phyloP scores from a whole-genome alignment of 2,113 vertebrate species.

The Dicerorhinus sumatrensis region DNA sequence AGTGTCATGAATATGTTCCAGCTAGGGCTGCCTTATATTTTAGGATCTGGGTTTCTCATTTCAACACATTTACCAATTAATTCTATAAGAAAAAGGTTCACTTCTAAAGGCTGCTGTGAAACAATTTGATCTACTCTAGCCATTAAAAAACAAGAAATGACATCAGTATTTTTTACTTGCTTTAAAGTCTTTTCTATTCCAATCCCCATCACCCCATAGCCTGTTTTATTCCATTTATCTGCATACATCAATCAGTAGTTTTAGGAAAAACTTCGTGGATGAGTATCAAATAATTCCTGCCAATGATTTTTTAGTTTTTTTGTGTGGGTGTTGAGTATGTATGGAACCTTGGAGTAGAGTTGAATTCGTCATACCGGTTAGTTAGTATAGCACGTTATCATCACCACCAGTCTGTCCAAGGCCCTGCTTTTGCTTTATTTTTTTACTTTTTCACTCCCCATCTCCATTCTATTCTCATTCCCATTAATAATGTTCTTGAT shows the following conservation, averaged over 20 bases:
- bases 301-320: neutral
- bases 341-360: neutral
- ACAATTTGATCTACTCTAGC: neutral
- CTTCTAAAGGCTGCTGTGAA: neutral
- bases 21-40: neutral
- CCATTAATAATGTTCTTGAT: neutral
- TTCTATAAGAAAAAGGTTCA: neutral
- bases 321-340: neutral
- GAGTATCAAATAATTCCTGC: neutral
- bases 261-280: constrained; percentile 2
- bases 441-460: neutral
- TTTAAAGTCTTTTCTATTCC: neutral
- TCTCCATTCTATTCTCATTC: neutral
- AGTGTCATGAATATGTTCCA: neutral
- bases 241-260: neutral
- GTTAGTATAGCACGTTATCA: neutral
- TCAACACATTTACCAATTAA: neutral
- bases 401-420: neutral
- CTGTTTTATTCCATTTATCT: neutral
- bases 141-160: neutral
- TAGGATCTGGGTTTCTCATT: constrained; percentile 40
- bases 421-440: neutral
- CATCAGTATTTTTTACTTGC: neutral
- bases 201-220: neutral
- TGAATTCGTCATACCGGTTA: neutral